These are phyloP conservation scores for Naso thynnoides DNA, from an alignment of 2,797 vertebrate species.

Conservation along the genomic window DNA sequence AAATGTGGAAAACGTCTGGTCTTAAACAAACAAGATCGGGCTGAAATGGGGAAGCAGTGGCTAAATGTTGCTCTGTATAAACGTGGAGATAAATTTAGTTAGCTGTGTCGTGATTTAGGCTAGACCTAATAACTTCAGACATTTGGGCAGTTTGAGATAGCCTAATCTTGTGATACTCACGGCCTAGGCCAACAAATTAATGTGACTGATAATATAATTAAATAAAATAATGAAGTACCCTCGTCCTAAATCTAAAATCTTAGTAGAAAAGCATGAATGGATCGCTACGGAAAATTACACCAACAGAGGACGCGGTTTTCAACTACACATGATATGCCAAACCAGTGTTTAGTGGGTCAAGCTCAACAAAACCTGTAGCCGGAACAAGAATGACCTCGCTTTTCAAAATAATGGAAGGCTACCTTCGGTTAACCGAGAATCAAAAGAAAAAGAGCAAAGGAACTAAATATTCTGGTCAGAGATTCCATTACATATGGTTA, in stretches of 20 bases:
- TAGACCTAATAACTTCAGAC: background rate
- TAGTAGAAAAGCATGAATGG: slow-evolving; percentile 45
- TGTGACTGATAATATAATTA: background rate
- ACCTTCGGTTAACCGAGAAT: too few relatives aligned
- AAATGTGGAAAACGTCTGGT: background rate
- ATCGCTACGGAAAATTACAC: slow-evolving; percentile 21
- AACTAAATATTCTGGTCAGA: background rate
- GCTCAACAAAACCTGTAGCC: background rate
- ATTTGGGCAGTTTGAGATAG: background rate
- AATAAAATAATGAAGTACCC: background rate
- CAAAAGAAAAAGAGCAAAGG: too few relatives aligned
- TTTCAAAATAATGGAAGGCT: slow-evolving; percentile 56
- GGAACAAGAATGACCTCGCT: background rate
- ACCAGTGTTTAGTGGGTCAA: slow-evolving; percentile 23
- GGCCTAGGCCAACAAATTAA: background rate
- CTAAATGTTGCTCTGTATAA: too few relatives aligned
- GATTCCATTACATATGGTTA: background rate
- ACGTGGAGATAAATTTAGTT: background rate
- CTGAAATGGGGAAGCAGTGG: too few relatives aligned
- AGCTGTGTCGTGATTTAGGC: background rate
- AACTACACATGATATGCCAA: slow-evolving; percentile 17
- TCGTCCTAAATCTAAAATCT: background rate
- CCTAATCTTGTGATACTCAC: too few relatives aligned
- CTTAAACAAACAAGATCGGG: background rate
- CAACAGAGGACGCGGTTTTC: slow-evolving; percentile 69